These are phyloP conservation scores for Scylla paramamosain DNA, from an alignment of 1,140 invertebrate genomes.

Conservation along the genomic window DNA sequence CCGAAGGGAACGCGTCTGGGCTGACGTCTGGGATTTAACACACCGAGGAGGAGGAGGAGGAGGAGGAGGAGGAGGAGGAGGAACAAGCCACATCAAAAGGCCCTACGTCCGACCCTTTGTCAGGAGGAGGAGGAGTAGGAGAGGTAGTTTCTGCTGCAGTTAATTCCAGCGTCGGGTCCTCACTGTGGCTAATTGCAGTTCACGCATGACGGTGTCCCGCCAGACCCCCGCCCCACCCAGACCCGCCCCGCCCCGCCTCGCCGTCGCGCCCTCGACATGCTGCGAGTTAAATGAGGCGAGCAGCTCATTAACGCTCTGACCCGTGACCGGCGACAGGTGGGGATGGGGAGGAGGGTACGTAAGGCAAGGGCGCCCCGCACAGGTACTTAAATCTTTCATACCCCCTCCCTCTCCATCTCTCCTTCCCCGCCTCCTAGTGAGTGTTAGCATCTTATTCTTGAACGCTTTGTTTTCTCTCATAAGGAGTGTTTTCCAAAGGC, in stretches of 20 bases:
- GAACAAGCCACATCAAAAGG: no score
- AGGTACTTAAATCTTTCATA: not conserved
- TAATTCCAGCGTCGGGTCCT: not conserved
- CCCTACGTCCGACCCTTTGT: no score
- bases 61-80: no score
- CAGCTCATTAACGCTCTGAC: not conserved
- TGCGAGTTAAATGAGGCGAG: not conserved
- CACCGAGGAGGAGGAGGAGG: no score
- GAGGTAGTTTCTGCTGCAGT: not conserved
- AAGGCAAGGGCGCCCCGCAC: not conserved
- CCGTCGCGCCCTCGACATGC: not conserved
- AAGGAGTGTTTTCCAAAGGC: no score
- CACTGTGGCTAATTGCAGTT: not conserved
- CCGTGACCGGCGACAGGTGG: constrained; percentile 16
- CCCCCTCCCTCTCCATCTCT: not conserved
- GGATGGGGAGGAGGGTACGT: not conserved
- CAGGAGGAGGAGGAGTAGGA: not conserved
- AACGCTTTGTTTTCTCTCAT: no score
- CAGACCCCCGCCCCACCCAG: not conserved
- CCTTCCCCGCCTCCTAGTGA: not conserved
- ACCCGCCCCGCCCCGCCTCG: not conserved
- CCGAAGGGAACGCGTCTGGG: no score
- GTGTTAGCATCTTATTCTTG: not conserved
- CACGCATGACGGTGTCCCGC: not conserved
- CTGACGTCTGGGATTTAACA: no score